A percentile compares a stretch with the other conserved stretches of the same genome.
Evolutionary conservation across 2,888 invertebrate species (phyloP).

Genomic region (Patella depressa): DNA sequence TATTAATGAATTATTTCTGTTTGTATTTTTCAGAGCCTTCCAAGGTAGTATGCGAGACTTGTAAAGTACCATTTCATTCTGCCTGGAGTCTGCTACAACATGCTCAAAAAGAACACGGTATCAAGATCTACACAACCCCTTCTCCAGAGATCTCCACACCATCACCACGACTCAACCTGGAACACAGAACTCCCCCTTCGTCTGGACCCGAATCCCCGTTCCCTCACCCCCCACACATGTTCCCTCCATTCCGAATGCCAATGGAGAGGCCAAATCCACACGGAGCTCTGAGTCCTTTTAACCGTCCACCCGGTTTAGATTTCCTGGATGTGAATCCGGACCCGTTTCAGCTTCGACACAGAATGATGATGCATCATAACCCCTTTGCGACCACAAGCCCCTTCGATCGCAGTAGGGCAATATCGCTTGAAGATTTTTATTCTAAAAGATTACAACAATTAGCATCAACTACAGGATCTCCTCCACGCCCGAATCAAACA

Average conservation of each 20-base stretch:
- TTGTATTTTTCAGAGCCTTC: conserved; percentile 81
- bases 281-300: conserved; percentile 75
- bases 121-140: conserved; percentile 83
- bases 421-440: conserved; percentile 84
- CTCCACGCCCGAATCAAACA: conserved; percentile 24
- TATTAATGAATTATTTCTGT: background rate
- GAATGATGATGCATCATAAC: conserved; percentile 21
- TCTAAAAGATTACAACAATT: conserved; percentile 99
- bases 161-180: conserved; percentile 39
- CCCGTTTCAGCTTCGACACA: conserved; percentile 43
- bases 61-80: conserved; percentile 91
- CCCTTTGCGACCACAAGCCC: conserved; percentile 68
- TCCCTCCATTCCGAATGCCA: conserved; percentile 72
- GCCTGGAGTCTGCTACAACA: conserved; percentile 96
- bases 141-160: conserved; percentile 40
- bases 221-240: conserved; percentile 39
- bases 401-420: conserved; percentile 30
- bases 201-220: conserved; percentile 63
- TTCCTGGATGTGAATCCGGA: conserved; percentile 78
- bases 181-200: conserved; percentile 33
- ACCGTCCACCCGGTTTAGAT: conserved; percentile 80
- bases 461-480: conserved; percentile 77
- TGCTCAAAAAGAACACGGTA: conserved; percentile 93
- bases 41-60: conserved; percentile 93
- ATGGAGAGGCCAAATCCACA: conserved; percentile 42